Evolutionary conservation across 2,113 vertebrate species (phyloP), one percentile per base, ranked within the genome.

Genomic region (Oreochromis niloticus): DNA sequence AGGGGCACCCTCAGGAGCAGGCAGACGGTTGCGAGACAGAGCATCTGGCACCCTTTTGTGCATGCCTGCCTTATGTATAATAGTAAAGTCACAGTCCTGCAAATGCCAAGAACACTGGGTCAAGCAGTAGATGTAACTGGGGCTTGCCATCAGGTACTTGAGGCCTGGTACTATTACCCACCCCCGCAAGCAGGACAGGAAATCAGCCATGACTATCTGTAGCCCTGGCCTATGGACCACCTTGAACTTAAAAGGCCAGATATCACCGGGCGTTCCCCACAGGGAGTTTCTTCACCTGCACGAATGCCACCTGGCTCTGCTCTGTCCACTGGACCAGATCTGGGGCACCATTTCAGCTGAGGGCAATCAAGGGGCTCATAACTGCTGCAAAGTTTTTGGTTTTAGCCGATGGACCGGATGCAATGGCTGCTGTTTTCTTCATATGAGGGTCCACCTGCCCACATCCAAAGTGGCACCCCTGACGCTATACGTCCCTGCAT

Each of bases 151-250:
- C 52, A 54, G 52, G 19, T 54, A 54, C 52, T 19, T 52, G 50
- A 52, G 50, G 50, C 19, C 22, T 22, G 22, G 22, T 22, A 22
- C 13, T 59, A 3, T 30, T 59, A 16, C 13, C 24, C 27, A 59
- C 3, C 56, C 56, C 56, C 0, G 3, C 56, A 30, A 57, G 56
- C 56, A 59, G 56, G 27, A 59, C 14, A 59, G 27, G 56, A 59
- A 59, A 6, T 9, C 27, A 0, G 14, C 14, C 57, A 32, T 59
- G 57, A 59, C 14, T 14, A 2, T 9, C 14, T 59, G 57, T 0
- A 59, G 14, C 57, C 57, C 14, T 59, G 14, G 8, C 7, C 57
- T 59, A 32, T 2, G 57, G 57, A 59, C 14, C 57, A 59, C 57
- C 57, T 59, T 59, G 57, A 59, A 59, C 57, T 59, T 59, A 59